Percentiles rank a stretch among this genome's conserved stretches.
Conservation (phyloP, 1,140 invertebrate genomes). For the Zaprionus ghesquierei region DNA sequence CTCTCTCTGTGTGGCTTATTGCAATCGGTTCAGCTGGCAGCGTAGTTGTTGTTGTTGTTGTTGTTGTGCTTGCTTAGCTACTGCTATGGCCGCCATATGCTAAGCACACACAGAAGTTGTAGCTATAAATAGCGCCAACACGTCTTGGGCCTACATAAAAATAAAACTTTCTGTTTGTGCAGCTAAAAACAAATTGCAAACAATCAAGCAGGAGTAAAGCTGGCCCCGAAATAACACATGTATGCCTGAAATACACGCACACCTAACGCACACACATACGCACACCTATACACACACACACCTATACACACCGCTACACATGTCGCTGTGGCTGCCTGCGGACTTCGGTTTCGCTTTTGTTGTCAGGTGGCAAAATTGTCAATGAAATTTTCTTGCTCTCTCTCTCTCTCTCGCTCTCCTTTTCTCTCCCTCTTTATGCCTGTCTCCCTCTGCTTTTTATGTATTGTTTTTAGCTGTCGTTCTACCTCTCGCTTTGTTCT, state of each 20-base stretch:
- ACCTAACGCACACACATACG: neutral
- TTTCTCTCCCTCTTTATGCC: neutral
- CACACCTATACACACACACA: neutral
- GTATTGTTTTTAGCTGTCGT: constrained; percentile 49
- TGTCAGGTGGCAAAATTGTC: constrained; percentile 49
- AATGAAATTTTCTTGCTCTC: constrained; percentile 52
- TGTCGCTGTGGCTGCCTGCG: neutral
- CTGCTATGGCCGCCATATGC: constrained; percentile 41
- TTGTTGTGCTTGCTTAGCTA: constrained; percentile 22
- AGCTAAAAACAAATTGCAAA: constrained; percentile 79
- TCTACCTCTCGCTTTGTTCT: constrained; percentile 24
- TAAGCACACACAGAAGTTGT: constrained; percentile 16
- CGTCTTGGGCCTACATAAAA: constrained; percentile 63
- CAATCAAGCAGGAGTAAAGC: constrained; percentile 66
- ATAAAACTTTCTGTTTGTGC: constrained; percentile 67
- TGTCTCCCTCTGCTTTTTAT: neutral
- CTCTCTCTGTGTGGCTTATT: constrained; percentile 19
- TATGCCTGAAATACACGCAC: constrained; percentile 7
- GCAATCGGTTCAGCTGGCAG: constrained; percentile 34
- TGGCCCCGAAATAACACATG: constrained; percentile 41
- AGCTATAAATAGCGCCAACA: constrained; percentile 67
- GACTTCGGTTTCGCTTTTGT: neutral
- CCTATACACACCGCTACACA: neutral
- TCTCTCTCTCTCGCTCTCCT: neutral
- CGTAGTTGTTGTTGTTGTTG: neutral